phyloP scores from a whole-genome alignment of 2,797 vertebrate species.

The Gouania willdenowi region DNA sequence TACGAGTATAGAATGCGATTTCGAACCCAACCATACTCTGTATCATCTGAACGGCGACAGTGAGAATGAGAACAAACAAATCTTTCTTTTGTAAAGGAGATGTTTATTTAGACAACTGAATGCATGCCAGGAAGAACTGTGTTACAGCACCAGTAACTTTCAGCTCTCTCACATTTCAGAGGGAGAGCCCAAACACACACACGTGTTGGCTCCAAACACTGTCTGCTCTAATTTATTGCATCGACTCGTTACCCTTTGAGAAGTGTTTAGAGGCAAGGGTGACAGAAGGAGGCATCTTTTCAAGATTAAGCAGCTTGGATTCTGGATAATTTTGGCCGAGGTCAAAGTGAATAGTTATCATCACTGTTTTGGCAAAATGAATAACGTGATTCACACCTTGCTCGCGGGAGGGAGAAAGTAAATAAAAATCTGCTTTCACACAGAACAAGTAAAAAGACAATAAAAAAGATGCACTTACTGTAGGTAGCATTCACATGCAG shows the following conservation, averaged over 20 bases:
- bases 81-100: conserved; percentile 64
- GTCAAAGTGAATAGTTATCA: conserved; percentile 73
- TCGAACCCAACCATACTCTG: too few species aligned
- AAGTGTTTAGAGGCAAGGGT: conserved; percentile 30
- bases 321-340: conserved; percentile 66
- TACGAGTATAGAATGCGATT: too few species aligned
- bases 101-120: conserved; percentile 83
- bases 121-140: conserved; percentile 95
- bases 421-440: conserved; percentile 84
- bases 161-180: conserved; percentile 81
- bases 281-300: conserved; percentile 44
- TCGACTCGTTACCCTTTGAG: conserved; percentile 69
- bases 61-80: background rate
- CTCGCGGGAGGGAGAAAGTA: too few species aligned
- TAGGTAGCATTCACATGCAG: conserved; percentile 89
- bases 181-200: conserved; percentile 57
- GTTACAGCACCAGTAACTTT: conserved; percentile 86
- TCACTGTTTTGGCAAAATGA: conserved; percentile 79
- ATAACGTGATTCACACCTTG: conserved; percentile 83
- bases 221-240: conserved; percentile 67
- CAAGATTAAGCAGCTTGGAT: conserved; percentile 58
- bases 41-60: background rate
- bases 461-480: conserved; percentile 81
- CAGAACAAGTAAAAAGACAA: conserved; percentile 86
- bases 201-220: conserved; percentile 39